Base-by-base conservation (phyloP, 2,888 invertebrate species). In the Lacanobia oleracea region DNA sequence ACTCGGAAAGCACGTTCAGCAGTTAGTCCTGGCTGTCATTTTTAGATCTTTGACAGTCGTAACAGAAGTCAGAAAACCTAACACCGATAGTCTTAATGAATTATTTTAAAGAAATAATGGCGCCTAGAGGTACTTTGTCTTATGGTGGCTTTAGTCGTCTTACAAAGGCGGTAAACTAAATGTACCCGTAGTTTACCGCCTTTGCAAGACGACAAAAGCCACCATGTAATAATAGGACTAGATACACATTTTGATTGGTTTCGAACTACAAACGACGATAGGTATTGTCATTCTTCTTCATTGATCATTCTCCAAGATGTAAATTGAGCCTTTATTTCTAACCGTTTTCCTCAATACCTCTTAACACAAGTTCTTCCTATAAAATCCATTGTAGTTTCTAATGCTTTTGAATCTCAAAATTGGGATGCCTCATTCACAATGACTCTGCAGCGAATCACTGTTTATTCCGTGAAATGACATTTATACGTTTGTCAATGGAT, bases 391-490 rank as follows among this genome's bases (percentile, higher is more conserved):
- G 54, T 74, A 74, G 48, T 53, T 72, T 63, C n/a, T 59, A 66
- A 27, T n/a, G 18, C 56, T 65, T 50, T 79, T 67, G 68, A 74
- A 67, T 75, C 63, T 61, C 66, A 54, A 65, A 50, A 61, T 82
- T 61, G 50, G 66, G 63, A 64, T 51, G 40, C 33, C 57, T 40
- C 53, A 33, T 63, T 65, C 64, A 57, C 81, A 80, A 74, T 60
- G 16, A 51, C 51, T 51, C 79, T 79, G 84, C 59, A 74, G 51
- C 68, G 21, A 73, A 67, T 65, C 18, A 73, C 50, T 54, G 51
- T 57, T 67, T 59, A 59, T 74, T 65, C 75, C 62, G 61, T 79
- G 67, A 79, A 83, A 65, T 79, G 23, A 65, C 74, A 43, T 79
- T 37, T 71, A 14, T 57, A 48, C 50, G n/a, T 54, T 45, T 70